Conservation (phyloP, 1,140 invertebrate genomes). For the Metaphire vulgaris region DNA sequence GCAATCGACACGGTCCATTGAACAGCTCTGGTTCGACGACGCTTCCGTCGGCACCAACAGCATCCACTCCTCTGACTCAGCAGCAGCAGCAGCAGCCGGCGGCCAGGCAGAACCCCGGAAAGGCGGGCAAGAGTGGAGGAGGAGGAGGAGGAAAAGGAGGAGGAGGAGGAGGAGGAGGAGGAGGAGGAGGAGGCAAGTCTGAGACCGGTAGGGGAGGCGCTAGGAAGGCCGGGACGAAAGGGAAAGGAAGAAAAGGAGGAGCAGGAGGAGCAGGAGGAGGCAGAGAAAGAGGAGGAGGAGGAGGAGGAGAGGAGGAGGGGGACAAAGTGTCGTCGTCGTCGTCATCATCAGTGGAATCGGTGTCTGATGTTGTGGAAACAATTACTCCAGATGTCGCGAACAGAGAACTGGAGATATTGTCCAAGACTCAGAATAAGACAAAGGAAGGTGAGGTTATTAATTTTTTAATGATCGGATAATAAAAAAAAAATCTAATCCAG, state of each 20-base stretch:
- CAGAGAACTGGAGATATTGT: not conserved
- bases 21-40: too few species aligned
- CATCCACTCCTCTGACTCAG: too few species aligned
- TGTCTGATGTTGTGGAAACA: too few species aligned
- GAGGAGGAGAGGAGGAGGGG: too few species aligned
- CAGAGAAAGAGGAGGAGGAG: not conserved
- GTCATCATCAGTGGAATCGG: too few species aligned
- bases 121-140: not conserved
- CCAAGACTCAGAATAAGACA: slow-evolving; percentile 18
- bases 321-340: too few species aligned
- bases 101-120: not conserved
- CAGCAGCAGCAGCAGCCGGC: not conserved
- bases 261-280: not conserved
- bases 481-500: too few species aligned
- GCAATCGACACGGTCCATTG: too few species aligned
- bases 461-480: too few species aligned
- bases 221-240: not conserved
- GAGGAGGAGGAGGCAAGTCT: not conserved
- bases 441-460: too few species aligned
- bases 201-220: not conserved
- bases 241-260: not conserved
- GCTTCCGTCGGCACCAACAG: too few species aligned
- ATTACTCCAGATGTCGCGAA: too few species aligned
- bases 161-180: not conserved
- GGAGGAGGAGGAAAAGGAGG: not conserved